These are phyloP conservation scores for Chrysopilus asiliformis DNA, from an alignment of 2,888 invertebrate genomes.

Conservation along the genomic window DNA sequence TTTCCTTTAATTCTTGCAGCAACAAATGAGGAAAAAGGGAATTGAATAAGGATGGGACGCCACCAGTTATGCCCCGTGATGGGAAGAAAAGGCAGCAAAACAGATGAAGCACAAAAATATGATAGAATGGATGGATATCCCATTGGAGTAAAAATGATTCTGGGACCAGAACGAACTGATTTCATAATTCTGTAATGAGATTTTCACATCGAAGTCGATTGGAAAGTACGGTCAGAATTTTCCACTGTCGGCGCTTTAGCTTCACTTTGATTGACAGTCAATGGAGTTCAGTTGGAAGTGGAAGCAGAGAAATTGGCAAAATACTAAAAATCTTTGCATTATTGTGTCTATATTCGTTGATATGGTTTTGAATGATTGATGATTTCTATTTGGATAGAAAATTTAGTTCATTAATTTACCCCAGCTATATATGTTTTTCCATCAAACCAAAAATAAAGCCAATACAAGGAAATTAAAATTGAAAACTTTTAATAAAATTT, in stretches of 20 bases:
- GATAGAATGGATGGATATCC: conserved; percentile 3
- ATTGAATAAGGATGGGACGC: conserved; percentile 7
- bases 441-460: too few species aligned
- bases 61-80: conserved; percentile 6
- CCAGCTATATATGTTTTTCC: too few species aligned
- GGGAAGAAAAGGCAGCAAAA: conserved; percentile 3
- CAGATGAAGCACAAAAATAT: background rate
- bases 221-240: conserved; percentile 8
- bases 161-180: conserved; percentile 10
- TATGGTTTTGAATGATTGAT: background rate
- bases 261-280: conserved; percentile 13
- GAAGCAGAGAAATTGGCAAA: too few species aligned
- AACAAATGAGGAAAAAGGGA: too few species aligned
- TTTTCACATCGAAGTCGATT: conserved; percentile 10
- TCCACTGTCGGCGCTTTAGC: conserved; percentile 3
- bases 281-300: too few species aligned
- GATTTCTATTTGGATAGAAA: background rate
- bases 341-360: too few species aligned
- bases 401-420: background rate
- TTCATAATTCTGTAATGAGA: conserved; percentile 14
- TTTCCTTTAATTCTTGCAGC: too few species aligned
- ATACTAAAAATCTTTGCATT: too few species aligned
- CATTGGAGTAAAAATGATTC: conserved; percentile 1
- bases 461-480: too few species aligned
- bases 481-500: too few species aligned